A percentile compares a stretch with the other conserved stretches of the same genome.
These are phyloP conservation scores for Xenopus petersii DNA, from an alignment of 2,797 vertebrate species.

Conservation along the genomic window DNA sequence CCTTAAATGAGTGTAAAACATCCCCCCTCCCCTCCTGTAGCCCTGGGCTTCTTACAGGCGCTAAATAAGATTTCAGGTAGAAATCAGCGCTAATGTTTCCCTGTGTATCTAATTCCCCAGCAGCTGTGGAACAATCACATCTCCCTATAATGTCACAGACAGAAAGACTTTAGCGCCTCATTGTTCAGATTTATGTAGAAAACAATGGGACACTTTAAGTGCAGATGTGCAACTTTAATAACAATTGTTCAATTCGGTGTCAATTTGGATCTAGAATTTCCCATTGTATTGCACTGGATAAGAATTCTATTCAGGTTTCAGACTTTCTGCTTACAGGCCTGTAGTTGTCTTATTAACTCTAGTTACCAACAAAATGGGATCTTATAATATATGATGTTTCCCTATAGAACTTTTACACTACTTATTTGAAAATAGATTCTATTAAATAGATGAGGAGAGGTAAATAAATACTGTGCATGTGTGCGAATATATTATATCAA, in stretches of 20 bases:
- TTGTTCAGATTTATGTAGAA: constrained; percentile 15
- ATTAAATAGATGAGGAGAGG: too few relatives aligned
- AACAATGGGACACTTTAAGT: constrained; percentile 29
- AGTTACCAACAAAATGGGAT: too few relatives aligned
- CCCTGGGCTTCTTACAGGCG: too few relatives aligned
- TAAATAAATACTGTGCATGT: too few relatives aligned
- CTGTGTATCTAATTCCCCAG: constrained; percentile 4
- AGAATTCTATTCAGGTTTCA: constrained; percentile 7
- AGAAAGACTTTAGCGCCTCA: neutral
- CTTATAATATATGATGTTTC: too few relatives aligned
- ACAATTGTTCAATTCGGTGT: constrained; percentile 14
- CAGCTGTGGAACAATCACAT: neutral
- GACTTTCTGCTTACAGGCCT: neutral
- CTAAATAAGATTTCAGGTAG: too few relatives aligned
- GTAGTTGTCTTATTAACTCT: too few relatives aligned
- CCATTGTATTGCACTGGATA: constrained; percentile 23
- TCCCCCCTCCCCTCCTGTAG: too few relatives aligned
- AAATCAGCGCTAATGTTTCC: neutral
- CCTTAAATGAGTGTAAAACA: too few relatives aligned
- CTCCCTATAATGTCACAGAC: constrained; percentile 8
- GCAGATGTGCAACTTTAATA: constrained; percentile 14
- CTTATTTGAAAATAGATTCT: too few relatives aligned
- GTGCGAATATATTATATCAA: too few relatives aligned
- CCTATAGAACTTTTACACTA: too few relatives aligned
- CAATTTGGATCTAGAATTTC: neutral